Evolutionary conservation across 2,888 invertebrate species (phyloP).

Genomic region (Cancer borealis): DNA sequence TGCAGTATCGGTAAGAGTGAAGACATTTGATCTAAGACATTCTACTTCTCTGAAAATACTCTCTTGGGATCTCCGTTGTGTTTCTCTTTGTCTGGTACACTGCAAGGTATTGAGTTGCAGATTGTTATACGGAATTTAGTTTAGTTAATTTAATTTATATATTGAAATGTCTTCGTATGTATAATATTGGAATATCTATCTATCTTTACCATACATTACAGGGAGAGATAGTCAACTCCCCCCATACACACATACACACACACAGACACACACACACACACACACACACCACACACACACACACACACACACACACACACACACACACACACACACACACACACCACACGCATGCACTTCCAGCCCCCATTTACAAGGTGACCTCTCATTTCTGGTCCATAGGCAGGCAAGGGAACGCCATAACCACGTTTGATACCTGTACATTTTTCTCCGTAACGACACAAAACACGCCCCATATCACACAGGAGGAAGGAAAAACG

Average conservation of each 20-base stretch:
- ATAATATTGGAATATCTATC: too few species aligned
- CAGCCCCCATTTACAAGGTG: not conserved
- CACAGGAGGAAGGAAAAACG: not conserved
- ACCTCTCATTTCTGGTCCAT: constrained; percentile 10
- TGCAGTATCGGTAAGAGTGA: not conserved
- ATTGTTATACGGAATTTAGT: not conserved
- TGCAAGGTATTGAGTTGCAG: not conserved
- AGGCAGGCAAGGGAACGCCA: not conserved
- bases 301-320: constrained; percentile 26
- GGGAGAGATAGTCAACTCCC: too few species aligned
- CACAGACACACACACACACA: constrained; percentile 31
- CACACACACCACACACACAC: not conserved
- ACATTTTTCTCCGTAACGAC: constrained; percentile 23
- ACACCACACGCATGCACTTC: constrained; percentile 6
- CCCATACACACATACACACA: not conserved
- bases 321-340: constrained; percentile 32
- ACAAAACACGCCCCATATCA: not conserved
- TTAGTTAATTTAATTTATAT: not conserved
- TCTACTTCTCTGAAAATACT: not conserved
- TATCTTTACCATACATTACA: too few species aligned
- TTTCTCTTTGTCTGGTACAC: not conserved
- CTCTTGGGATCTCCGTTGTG: not conserved
- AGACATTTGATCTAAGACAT: not conserved
- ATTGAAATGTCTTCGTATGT: not conserved
- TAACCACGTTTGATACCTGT: constrained; percentile 3